phyloP scores from a whole-genome alignment of 2,113 vertebrate species.

The Coryphaenoides rupestris region DNA sequence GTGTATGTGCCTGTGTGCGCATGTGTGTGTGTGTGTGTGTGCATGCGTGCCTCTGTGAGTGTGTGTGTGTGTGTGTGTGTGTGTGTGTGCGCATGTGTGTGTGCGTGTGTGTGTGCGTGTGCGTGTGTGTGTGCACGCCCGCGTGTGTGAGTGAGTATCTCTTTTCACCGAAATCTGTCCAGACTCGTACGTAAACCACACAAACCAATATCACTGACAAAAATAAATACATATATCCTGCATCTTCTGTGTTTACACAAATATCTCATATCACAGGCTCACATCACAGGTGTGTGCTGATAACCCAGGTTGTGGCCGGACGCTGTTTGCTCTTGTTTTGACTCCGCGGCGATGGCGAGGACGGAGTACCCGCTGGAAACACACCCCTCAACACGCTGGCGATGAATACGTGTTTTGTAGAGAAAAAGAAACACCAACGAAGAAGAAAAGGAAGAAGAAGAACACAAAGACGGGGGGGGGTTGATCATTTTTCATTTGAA shows the following conservation, averaged over 20 bases:
- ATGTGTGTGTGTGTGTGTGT: neutral
- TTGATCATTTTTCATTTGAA: conserved; percentile 21
- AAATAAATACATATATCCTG: conserved; percentile 43
- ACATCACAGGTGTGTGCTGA: conserved; percentile 52
- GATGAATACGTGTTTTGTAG: conserved; percentile 29
- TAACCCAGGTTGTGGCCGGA: conserved; percentile 34
- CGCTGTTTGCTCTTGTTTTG: conserved; percentile 52
- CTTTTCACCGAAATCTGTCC: conserved; percentile 61
- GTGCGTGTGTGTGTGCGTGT: conserved; percentile 11
- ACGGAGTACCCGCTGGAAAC: conserved; percentile 31
- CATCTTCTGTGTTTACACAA: conserved; percentile 59
- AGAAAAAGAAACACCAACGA: conserved; percentile 25
- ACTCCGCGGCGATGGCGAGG: conserved; percentile 44
- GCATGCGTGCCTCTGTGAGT: conserved; percentile 16
- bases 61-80: conserved; percentile 18
- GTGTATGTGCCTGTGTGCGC: too few species aligned
- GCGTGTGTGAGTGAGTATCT: conserved; percentile 44
- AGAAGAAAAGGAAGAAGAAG: conserved; percentile 17
- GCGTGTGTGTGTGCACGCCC: conserved; percentile 2
- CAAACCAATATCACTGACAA: conserved; percentile 62
- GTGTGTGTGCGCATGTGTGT: conserved; percentile 1
- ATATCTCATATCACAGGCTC: conserved; percentile 63
- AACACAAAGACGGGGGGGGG: conserved; percentile 16
- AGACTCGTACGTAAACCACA: conserved; percentile 52
- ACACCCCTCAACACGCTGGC: conserved; percentile 29